Conservation (phyloP, 1,140 invertebrate species). For the Orchesella cincta region DNA sequence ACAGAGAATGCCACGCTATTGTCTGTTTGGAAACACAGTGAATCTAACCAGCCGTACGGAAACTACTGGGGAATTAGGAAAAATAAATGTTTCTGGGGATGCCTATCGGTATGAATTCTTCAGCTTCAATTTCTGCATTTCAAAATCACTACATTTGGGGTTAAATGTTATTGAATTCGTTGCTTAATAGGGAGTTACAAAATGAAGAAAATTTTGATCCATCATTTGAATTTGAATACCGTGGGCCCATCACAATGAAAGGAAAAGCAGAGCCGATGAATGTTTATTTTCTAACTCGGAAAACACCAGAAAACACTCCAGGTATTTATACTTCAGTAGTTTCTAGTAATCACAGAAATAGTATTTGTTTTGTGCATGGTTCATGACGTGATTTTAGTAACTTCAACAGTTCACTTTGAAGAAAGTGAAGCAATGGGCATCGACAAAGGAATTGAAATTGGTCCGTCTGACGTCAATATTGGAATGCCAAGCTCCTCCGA, state of each 20-base stretch:
- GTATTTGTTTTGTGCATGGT: not conserved
- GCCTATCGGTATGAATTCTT: slow-evolving; percentile 76
- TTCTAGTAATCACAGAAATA: not conserved
- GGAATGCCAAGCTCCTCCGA: not conserved
- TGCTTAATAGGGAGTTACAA: slow-evolving; percentile 65
- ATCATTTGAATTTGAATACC: slow-evolving; percentile 80
- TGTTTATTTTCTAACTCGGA: slow-evolving; percentile 81
- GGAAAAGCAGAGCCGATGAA: slow-evolving; percentile 93
- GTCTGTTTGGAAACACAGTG: slow-evolving; percentile 94
- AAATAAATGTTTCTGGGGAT: slow-evolving; percentile 91
- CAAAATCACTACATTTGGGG: not conserved
- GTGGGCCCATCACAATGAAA: slow-evolving; percentile 90
- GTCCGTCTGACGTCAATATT: not conserved
- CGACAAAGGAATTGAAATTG: not conserved
- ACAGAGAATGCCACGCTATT: slow-evolving; percentile 95
- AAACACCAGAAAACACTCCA: slow-evolving; percentile 56
- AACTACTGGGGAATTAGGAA: slow-evolving; percentile 86
- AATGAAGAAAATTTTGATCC: slow-evolving; percentile 77
- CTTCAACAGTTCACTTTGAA: not conserved
- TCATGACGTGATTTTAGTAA: not conserved
- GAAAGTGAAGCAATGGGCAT: not conserved
- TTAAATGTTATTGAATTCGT: slow-evolving; percentile 6
- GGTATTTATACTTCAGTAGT: slow-evolving; percentile 53
- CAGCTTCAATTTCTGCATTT: slow-evolving; percentile 2
- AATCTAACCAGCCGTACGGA: slow-evolving; percentile 93